A percentile compares a stretch with the other conserved stretches of the same genome.
These are phyloP conservation scores for Zygogramma bicolorata DNA, from an alignment of 2,888 invertebrate species.

Conservation along the genomic window DNA sequence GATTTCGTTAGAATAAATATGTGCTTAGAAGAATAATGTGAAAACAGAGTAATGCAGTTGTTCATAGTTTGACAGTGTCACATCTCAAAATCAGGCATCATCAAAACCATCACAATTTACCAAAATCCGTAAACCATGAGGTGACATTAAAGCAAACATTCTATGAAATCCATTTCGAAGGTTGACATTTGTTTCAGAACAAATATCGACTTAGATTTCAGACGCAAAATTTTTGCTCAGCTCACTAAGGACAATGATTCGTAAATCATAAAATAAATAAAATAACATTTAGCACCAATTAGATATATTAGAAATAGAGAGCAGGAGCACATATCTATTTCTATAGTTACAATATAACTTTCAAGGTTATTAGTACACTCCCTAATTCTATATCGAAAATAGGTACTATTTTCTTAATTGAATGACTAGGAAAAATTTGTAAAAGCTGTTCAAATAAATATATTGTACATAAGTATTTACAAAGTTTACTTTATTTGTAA, in stretches of 20 bases:
- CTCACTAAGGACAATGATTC: conserved; percentile 3
- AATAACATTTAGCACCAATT: conserved; percentile 20
- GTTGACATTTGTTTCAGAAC: conserved; percentile 3
- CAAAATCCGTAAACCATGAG: conserved; percentile 63
- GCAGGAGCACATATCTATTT: conserved; percentile 16
- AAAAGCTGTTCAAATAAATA: conserved; percentile 21
- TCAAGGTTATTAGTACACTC: conserved; percentile 10
- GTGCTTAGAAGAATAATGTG: background rate
- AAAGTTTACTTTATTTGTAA: background rate
- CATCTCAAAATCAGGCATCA: conserved; percentile 52
- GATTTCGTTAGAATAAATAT: background rate
- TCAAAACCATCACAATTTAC: conserved; percentile 68
- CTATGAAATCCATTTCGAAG: conserved; percentile 18
- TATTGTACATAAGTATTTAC: conserved; percentile 7
- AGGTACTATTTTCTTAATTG: conserved; percentile 17
- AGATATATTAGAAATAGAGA: conserved; percentile 12
- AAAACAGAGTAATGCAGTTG: background rate
- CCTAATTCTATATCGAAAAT: background rate
- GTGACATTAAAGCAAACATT: conserved; percentile 57
- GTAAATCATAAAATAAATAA: conserved; percentile 32
- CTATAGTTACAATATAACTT: conserved; percentile 13
- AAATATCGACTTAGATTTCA: conserved; percentile 18
- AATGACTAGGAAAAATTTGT: conserved; percentile 22
- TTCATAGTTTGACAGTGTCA: conserved; percentile 31
- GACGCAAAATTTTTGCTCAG: conserved; percentile 18